Percentiles rank a stretch among this genome's conserved stretches.
These are phyloP conservation scores for Biston stratarius DNA, from an alignment of 2,888 invertebrate genomes.

Conservation along the genomic window DNA sequence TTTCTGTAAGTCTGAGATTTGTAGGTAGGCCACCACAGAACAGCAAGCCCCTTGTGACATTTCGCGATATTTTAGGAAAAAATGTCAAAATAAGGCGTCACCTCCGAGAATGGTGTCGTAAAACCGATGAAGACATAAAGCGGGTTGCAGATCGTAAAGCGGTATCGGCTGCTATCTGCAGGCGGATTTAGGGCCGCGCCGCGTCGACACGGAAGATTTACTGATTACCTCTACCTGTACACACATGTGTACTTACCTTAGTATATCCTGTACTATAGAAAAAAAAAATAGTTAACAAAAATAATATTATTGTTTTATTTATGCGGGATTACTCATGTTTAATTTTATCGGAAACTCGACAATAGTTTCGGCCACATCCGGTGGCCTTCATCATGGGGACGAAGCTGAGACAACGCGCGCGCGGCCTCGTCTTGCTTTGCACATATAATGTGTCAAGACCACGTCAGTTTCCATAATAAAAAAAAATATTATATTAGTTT, in stretches of 20 bases:
- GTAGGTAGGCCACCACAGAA: background rate
- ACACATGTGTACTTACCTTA: background rate
- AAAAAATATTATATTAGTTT: no score
- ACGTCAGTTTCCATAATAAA: no score
- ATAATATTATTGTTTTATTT: no score
- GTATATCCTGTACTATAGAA: no score
- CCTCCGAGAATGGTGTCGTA: conserved; percentile 26
- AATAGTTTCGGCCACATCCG: no score
- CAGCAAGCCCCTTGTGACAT: background rate
- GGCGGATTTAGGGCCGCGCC: conserved; percentile 44
- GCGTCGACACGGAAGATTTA: conserved; percentile 44
- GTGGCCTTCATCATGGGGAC: no score
- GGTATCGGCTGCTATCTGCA: conserved; percentile 48
- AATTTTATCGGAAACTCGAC: no score
- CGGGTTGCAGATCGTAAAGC: conserved; percentile 53
- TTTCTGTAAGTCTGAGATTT: no score
- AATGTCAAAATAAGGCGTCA: conserved; percentile 23
- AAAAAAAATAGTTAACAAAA: background rate
- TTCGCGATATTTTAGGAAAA: background rate
- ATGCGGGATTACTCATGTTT: no score
- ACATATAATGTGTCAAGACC: no score
- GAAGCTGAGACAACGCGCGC: no score
- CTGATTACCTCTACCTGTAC: conserved; percentile 34
- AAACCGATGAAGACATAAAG: conserved; percentile 46
- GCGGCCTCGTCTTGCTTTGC: no score